A percentile compares a stretch with the other conserved stretches of the same genome.
phyloP scores from a whole-genome alignment of 2,113 vertebrate species.

The Phoxinus phoxinus region DNA sequence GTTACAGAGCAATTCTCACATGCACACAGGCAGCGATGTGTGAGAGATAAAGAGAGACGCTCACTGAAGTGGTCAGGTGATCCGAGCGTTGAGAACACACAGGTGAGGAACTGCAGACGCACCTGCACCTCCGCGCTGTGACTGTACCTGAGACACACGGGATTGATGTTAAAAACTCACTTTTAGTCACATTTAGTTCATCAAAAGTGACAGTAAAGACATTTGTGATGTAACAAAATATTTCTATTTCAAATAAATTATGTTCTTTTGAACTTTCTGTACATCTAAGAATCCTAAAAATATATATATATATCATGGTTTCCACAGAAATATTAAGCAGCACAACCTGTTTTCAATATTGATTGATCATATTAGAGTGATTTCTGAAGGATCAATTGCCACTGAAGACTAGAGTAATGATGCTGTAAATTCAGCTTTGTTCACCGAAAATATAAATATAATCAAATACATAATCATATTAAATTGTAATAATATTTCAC shows the following conservation, averaged over 20 bases:
- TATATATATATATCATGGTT: neutral
- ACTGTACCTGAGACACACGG: constrained; percentile 83
- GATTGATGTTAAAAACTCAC: neutral
- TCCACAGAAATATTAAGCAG: neutral
- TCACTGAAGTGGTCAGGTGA: constrained; percentile 99
- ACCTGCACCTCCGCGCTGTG: constrained; percentile 98
- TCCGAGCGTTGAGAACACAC: constrained; percentile 97
- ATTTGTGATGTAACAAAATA: neutral
- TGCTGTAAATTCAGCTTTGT: neutral
- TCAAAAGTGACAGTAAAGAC: neutral
- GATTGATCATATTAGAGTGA: neutral
- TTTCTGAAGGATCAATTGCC: neutral
- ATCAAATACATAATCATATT: neutral
- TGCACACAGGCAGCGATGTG: neutral
- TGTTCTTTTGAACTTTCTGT: neutral
- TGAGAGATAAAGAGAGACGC: constrained; percentile 53
- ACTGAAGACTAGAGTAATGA: neutral
- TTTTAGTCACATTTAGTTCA: neutral
- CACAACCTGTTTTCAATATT: neutral
- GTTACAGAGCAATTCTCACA: neutral
- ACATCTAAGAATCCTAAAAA: neutral
- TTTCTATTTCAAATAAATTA: too few species aligned
- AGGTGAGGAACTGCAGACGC: constrained; percentile 96
- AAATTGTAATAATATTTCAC: neutral
- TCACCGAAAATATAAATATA: neutral